Base-by-base conservation (phyloP, 2,888 invertebrate species). In the Melikaiella ostensackeni region DNA sequence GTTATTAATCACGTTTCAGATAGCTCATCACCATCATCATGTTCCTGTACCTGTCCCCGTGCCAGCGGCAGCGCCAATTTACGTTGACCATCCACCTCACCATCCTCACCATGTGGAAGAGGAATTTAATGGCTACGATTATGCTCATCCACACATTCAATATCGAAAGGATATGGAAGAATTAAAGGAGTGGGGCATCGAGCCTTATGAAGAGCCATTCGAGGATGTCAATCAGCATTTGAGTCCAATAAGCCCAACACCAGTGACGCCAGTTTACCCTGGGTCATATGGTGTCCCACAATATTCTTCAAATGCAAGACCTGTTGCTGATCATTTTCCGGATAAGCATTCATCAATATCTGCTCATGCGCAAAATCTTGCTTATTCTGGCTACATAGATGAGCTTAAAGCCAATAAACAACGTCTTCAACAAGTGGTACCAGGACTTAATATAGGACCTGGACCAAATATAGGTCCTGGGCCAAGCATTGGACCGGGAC, bases 11-110 rank as follows among this genome's bases (percentile, higher is more conserved):
- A 80, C 77, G 55, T 84, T 81, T 24, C 93, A 96, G 92, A 95
- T 96, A 79, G 95, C 95, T 57, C 96, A 96, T 92, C 95, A 95
- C 84, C 95, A 96, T 91, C 95, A 95, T 81, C 93, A 95, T 90
- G 93, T 92, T 46, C 92, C 91, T 35, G 92, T 92, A 38, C 92
- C 92, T 9, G 91, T 92, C 16, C 90, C 91, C 6, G 86, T 92
- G 5, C 91, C 91, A 42, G 81, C 88, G 6, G 77, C 75, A 59
- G 55, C 85, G 82, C 78, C 82, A 64, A 46, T 74, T 30, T 88
- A 87, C 55, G 13, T 86, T 89, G 78, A 79, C 50, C 92, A 86
- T 73, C 83, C 84, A 3, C 57, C 50, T 50, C 92, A 77, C 85
- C 89, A 85, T 79, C 89, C 86, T 62, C 86, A 87, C 46, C 84